These are phyloP conservation scores for Leuciscus idus DNA, from an alignment of 2,113 vertebrate species.

Conservation along the genomic window DNA sequence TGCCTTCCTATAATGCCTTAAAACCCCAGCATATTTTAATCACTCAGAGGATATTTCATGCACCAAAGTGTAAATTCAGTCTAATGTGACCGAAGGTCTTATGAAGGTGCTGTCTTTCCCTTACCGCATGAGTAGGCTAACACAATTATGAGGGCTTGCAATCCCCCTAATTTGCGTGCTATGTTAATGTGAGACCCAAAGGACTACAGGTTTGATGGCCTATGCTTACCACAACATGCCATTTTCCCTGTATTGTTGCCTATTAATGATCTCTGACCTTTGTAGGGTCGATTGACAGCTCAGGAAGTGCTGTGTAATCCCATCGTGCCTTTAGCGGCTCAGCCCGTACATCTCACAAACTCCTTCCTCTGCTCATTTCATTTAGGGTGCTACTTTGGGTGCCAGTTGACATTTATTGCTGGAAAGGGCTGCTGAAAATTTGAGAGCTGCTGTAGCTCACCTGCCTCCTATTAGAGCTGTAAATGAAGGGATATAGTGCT, in stretches of 20 bases:
- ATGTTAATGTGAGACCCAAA: neutral
- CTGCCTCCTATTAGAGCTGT: constrained; percentile 1
- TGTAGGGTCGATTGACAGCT: constrained; percentile 6
- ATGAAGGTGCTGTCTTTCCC: neutral
- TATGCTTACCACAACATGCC: neutral
- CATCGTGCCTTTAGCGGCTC: constrained; percentile 35
- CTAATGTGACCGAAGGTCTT: neutral
- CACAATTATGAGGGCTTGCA: neutral
- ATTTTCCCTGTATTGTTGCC: neutral
- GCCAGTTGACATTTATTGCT: neutral
- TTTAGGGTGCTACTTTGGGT: neutral
- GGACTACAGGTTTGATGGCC: neutral
- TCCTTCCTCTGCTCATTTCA: neutral
- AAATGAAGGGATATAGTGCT: constrained; percentile 21
- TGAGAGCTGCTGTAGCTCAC: constrained; percentile 10
- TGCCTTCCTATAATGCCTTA: constrained; percentile 28
- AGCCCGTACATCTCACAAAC: constrained; percentile 5
- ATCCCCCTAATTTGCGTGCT: neutral
- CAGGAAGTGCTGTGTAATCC: constrained; percentile 21
- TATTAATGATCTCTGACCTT: constrained; percentile 15
- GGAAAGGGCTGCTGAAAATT: constrained; percentile 30
- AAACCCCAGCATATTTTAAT: constrained; percentile 17
- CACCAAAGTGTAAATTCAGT: constrained; percentile 28
- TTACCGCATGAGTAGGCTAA: neutral
- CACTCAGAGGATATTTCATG: constrained; percentile 7